Conservation (phyloP, 2,888 invertebrate species). For the Agrypnus murinus region DNA sequence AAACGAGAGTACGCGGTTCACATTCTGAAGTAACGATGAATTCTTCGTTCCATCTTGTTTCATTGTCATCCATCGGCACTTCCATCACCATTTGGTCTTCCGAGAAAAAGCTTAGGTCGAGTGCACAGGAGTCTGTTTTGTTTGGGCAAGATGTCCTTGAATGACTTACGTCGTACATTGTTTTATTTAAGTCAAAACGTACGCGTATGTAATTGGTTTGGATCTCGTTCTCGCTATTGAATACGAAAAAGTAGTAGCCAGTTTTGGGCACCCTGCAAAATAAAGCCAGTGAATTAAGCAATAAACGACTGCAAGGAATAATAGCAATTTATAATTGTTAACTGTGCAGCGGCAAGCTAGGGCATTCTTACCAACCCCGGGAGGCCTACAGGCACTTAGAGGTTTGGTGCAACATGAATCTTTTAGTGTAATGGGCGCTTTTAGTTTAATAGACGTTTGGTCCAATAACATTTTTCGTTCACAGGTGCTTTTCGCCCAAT, state of each 20-base stretch:
- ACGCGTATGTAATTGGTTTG: slow-evolving; percentile 82
- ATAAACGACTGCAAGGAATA: too few relatives aligned
- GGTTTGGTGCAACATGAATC: too few relatives aligned
- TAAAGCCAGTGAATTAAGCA: too few relatives aligned
- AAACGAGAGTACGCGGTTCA: slow-evolving; percentile 82
- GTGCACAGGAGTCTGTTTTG: slow-evolving; percentile 76
- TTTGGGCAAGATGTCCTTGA: slow-evolving; percentile 78
- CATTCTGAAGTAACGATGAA: slow-evolving; percentile 84
- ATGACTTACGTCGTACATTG: slow-evolving; percentile 80
- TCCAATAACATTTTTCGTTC: too few relatives aligned
- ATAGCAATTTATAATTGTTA: too few relatives aligned
- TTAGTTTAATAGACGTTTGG: too few relatives aligned
- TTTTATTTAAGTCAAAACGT: slow-evolving; percentile 81
- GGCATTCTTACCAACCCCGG: too few relatives aligned
- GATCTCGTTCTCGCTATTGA: slow-evolving; percentile 87
- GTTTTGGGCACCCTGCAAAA: slow-evolving; percentile 79
- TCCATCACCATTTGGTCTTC: slow-evolving; percentile 82
- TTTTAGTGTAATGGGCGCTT: too few relatives aligned
- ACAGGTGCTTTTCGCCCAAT: too few relatives aligned
- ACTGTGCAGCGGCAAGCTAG: too few relatives aligned
- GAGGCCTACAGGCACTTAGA: too few relatives aligned
- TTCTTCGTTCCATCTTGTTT: slow-evolving; percentile 83
- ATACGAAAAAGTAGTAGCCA: slow-evolving; percentile 89
- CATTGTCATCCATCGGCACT: slow-evolving; percentile 77
- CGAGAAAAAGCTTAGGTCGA: slow-evolving; percentile 81